Percentiles rank a stretch among this genome's conserved stretches.
These are phyloP conservation scores for Tenthredo amoena DNA, from an alignment of 2,888 invertebrate genomes.

Conservation along the genomic window DNA sequence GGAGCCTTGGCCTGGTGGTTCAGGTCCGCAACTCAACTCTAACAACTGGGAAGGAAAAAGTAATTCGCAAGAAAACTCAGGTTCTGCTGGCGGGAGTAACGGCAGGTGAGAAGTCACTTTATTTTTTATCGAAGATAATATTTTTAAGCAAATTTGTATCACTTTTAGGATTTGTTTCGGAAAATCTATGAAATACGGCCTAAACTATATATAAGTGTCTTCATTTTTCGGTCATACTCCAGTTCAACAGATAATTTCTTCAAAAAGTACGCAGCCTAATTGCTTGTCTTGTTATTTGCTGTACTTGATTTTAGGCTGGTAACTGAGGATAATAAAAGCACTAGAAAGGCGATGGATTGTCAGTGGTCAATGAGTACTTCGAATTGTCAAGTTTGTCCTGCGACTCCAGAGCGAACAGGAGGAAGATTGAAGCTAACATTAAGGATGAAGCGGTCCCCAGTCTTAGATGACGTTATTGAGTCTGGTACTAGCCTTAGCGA, in stretches of 20 bases:
- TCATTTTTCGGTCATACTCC: too few relatives aligned
- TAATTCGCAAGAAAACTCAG: conserved; percentile 63
- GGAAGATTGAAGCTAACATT: conserved; percentile 88
- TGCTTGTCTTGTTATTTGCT: background rate
- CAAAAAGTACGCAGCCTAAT: background rate
- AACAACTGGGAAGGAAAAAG: conserved; percentile 40
- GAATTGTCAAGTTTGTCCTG: conserved; percentile 74
- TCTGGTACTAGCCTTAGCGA: conserved; percentile 86
- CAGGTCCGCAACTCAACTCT: conserved; percentile 53
- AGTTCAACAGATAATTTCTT: background rate
- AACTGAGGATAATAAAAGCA: conserved; percentile 59
- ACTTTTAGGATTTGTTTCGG: background rate
- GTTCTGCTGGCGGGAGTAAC: conserved; percentile 62
- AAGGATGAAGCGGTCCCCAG: conserved; percentile 92
- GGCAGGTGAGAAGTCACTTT: conserved; percentile 62
- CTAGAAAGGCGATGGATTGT: conserved; percentile 63
- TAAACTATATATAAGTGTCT: too few relatives aligned
- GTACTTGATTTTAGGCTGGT: conserved; percentile 10
- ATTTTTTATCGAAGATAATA: background rate
- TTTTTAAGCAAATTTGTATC: background rate
- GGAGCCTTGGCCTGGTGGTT: conserved; percentile 67
- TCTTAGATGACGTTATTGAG: conserved; percentile 91
- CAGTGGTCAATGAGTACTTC: conserved; percentile 62
- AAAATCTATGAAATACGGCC: too few relatives aligned
- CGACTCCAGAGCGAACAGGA: conserved; percentile 81